A percentile compares a stretch with the other conserved stretches of the same genome.
phyloP scores from a whole-genome alignment of 2,113 vertebrate species.

The Aspidoscelis tigris region DNA sequence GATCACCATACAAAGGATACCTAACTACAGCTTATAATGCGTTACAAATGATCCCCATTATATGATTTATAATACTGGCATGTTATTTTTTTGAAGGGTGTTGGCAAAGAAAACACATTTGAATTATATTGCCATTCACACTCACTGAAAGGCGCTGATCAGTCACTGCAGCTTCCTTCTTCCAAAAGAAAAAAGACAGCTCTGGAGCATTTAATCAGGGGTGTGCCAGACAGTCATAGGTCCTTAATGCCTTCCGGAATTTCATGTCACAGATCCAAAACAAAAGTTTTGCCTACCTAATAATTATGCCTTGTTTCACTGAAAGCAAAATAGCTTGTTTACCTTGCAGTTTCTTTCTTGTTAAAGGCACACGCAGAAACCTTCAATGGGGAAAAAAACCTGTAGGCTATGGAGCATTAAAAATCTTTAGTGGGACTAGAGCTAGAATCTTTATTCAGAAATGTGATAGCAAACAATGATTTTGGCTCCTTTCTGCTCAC shows the following conservation, averaged over 20 bases:
- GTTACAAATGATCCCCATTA: background rate
- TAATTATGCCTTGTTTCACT: conserved; percentile 8
- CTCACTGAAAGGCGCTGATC: background rate
- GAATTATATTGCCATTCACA: background rate
- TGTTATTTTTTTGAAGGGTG: background rate
- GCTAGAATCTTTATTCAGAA: too few species aligned
- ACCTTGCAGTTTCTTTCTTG: background rate
- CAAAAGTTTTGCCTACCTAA: conserved; percentile 5
- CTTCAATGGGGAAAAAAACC: background rate
- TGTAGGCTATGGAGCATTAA: background rate
- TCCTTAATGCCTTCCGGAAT: conserved; percentile 21
- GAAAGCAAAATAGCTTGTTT: conserved; percentile 1
- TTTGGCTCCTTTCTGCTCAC: too few species aligned
- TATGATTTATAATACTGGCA: background rate
- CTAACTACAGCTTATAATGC: background rate
- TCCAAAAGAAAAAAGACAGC: conserved; percentile 37
- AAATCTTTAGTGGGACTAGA: background rate
- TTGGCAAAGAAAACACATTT: conserved; percentile 8
- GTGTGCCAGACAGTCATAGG: conserved; percentile 26
- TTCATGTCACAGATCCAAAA: background rate
- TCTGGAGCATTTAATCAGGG: conserved; percentile 47
- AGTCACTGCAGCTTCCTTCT: conserved; percentile 31
- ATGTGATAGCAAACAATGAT: too few species aligned
- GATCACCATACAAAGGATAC: background rate
- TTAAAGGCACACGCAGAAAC: background rate